Conservation (phyloP, 92 coral and sea anemone genomes). For the Isaurus tuberculatus region DNA sequence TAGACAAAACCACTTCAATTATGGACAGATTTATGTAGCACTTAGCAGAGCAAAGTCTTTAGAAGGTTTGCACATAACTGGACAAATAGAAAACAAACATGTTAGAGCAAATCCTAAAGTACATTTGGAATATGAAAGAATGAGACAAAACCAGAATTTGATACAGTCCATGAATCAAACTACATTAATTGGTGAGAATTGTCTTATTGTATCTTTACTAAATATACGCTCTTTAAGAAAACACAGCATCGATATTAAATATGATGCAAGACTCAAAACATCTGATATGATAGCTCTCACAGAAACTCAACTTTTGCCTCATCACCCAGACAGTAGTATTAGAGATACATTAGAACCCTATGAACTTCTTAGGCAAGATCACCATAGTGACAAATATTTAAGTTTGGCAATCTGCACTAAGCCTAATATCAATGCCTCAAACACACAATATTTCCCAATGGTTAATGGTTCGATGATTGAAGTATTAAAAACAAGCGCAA, state of each 20-base stretch:
- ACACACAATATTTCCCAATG: neutral
- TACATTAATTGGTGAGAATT: neutral
- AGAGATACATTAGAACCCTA: conserved; percentile 23
- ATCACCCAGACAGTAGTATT: conserved; percentile 26
- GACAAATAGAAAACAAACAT: no score
- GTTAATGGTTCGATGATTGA: conserved; percentile 45
- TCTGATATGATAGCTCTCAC: conserved; percentile 57
- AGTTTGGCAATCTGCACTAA: conserved; percentile 48
- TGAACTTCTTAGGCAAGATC: conserved; percentile 39
- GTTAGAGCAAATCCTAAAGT: no score
- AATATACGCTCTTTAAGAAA: no score
- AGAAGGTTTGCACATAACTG: no score
- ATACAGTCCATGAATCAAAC: no score
- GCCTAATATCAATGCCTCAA: neutral
- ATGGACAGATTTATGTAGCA: no score
- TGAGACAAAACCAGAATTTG: no score
- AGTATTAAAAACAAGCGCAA: neutral
- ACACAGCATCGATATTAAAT: conserved; percentile 56
- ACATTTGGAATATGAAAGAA: no score
- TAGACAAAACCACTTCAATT: no score
- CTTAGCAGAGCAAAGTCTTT: no score
- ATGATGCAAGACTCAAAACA: conserved; percentile 27
- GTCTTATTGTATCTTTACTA: conserved; percentile 15
- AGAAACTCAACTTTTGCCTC: no score
- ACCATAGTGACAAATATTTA: conserved; percentile 36